phyloP scores from a whole-genome alignment of 2,797 vertebrate species.

The Pterois miles region DNA sequence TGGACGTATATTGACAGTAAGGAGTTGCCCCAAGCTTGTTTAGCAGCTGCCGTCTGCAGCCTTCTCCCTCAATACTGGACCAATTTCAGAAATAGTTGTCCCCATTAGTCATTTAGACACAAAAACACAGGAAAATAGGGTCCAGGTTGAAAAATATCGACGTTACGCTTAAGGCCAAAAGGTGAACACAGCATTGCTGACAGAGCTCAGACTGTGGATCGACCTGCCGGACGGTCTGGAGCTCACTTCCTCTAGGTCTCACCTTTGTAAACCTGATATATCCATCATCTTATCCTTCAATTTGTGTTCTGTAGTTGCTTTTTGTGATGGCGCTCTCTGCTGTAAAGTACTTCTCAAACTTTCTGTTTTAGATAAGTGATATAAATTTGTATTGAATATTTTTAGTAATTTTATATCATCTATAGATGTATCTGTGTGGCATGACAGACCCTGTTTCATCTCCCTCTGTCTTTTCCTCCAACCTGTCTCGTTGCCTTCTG shows the following conservation, averaged over 20 bases:
- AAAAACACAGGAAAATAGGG: background rate
- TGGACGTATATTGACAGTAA: background rate
- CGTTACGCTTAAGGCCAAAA: background rate
- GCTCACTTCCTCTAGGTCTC: background rate
- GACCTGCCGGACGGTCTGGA: background rate
- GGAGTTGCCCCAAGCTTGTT: background rate
- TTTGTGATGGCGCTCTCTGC: background rate
- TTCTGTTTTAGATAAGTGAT: background rate
- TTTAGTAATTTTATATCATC: background rate
- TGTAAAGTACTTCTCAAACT: background rate
- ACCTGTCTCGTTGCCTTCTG: background rate
- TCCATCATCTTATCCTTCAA: background rate
- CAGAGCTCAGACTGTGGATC: too few species aligned
- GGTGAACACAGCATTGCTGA: background rate
- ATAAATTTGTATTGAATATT: background rate
- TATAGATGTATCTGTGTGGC: background rate
- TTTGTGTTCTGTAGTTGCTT: background rate
- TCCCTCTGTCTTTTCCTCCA: constrained; percentile 3
- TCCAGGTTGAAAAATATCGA: background rate
- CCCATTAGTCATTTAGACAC: background rate
- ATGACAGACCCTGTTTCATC: background rate
- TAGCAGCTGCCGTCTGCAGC: too few species aligned
- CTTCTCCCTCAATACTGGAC: too few species aligned
- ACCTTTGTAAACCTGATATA: background rate
- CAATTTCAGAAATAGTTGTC: background rate